Evolutionary conservation across 2,797 vertebrate genomes (phyloP).

Genomic region (Eidolon dupreanum): DNA sequence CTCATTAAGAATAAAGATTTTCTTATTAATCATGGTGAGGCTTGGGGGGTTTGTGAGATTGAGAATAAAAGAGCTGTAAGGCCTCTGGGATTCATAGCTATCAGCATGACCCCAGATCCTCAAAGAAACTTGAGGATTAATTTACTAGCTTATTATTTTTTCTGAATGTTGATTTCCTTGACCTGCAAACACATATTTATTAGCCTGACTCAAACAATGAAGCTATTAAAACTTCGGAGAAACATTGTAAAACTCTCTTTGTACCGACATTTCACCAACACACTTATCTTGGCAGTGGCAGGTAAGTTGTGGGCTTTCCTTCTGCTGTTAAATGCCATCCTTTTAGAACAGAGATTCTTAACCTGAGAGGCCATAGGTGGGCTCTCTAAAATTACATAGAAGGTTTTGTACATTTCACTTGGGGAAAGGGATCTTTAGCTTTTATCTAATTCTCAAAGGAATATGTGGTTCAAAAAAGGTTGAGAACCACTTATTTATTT

Average conservation of each 20-base stretch:
- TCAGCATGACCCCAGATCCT: neutral
- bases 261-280: slow-evolving; percentile 98
- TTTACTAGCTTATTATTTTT: slow-evolving; percentile 33
- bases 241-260: slow-evolving; percentile 96
- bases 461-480: slow-evolving; percentile 6
- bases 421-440: neutral
- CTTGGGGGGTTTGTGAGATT: slow-evolving; percentile 18
- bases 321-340: neutral
- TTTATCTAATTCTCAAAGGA: slow-evolving; percentile 10
- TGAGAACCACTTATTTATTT: slow-evolving; percentile 5
- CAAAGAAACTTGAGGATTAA: slow-evolving; percentile 14
- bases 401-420: slow-evolving; percentile 38
- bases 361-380: neutral
- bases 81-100: neutral
- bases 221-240: slow-evolving; percentile 94
- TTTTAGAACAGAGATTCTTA: slow-evolving; percentile 40
- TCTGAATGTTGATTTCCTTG: slow-evolving; percentile 87
- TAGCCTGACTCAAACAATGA: slow-evolving; percentile 97
- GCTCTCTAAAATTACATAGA: neutral
- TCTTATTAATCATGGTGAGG: neutral
- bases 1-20: slow-evolving; percentile 40
- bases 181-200: slow-evolving; percentile 94
- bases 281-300: slow-evolving; percentile 95
- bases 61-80: neutral
- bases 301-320: slow-evolving; percentile 87